These are phyloP conservation scores for Ranitomeya variabilis DNA, from an alignment of 2,113 vertebrate species.

Conservation along the genomic window DNA sequence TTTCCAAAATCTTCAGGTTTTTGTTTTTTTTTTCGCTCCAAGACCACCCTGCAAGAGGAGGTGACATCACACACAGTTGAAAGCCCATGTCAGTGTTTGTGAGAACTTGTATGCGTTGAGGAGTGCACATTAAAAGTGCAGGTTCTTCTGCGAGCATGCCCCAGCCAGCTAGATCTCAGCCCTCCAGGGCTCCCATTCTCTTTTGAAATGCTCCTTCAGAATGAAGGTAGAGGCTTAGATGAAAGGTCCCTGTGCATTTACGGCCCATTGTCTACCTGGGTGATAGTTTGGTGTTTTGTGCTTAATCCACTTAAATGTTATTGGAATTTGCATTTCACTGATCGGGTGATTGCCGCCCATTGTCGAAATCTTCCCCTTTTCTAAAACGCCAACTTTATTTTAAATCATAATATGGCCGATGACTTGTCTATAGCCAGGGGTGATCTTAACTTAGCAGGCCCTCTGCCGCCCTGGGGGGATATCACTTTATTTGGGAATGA, in stretches of 20 bases:
- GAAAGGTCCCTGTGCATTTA: slow-evolving; percentile 70
- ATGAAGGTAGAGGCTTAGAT: slow-evolving; percentile 65
- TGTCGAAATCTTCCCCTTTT: slow-evolving; percentile 57
- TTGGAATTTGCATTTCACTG: slow-evolving; percentile 70
- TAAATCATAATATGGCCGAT: slow-evolving; percentile 67
- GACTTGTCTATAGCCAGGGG: slow-evolving; percentile 65
- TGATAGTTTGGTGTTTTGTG: slow-evolving; percentile 69
- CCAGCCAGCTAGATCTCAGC: slow-evolving; percentile 66
- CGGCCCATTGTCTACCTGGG: slow-evolving; percentile 69
- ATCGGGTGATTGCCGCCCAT: slow-evolving; percentile 67
- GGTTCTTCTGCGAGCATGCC: slow-evolving; percentile 68
- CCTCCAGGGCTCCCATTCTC: slow-evolving; percentile 66
- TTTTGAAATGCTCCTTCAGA: slow-evolving; percentile 70
- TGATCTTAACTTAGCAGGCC: slow-evolving; percentile 37
- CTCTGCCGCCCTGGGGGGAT: background rate
- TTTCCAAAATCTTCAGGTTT: slow-evolving; percentile 63
- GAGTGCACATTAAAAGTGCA: slow-evolving; percentile 70
- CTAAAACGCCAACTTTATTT: slow-evolving; percentile 65
- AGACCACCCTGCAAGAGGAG: slow-evolving; percentile 69
- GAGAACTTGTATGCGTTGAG: slow-evolving; percentile 69
- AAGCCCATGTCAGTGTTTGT: slow-evolving; percentile 67
- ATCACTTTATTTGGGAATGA: slow-evolving; percentile 38
- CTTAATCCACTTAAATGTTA: slow-evolving; percentile 73
- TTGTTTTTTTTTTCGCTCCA: slow-evolving; percentile 59
- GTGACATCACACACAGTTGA: slow-evolving; percentile 68